A percentile compares a stretch with the other conserved stretches of the same genome.
Conservation (phyloP, 2,888 invertebrate genomes). For the Agonopterix alstromeriana region DNA sequence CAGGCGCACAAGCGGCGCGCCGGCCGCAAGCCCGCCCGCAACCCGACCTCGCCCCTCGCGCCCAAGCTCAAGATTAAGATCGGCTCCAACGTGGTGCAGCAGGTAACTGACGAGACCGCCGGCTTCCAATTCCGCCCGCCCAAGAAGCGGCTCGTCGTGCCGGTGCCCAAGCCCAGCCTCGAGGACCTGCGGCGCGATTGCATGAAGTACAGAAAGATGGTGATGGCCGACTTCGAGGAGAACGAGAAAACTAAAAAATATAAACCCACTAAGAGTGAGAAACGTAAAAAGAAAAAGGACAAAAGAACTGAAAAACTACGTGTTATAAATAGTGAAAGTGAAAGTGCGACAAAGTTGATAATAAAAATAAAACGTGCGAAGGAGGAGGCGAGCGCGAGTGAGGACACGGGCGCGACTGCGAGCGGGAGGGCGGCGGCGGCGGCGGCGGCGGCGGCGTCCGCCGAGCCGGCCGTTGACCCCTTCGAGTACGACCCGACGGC, state of each 20-base stretch:
- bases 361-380: slow-evolving; percentile 81
- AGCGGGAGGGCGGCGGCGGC: slow-evolving; percentile 20
- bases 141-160: slow-evolving; percentile 81
- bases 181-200: slow-evolving; percentile 89
- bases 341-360: slow-evolving; percentile 83
- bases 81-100: slow-evolving; percentile 76
- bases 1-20: slow-evolving; percentile 43
- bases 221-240: slow-evolving; percentile 90
- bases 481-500: slow-evolving; percentile 67
- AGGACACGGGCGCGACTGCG: slow-evolving; percentile 15
- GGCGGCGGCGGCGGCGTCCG: slow-evolving; percentile 42
- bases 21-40: slow-evolving; percentile 43
- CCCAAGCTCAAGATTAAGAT: slow-evolving; percentile 84
- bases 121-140: slow-evolving; percentile 82
- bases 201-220: slow-evolving; percentile 90
- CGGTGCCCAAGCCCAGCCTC: slow-evolving; percentile 81
- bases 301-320: slow-evolving; percentile 73
- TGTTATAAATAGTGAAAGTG: slow-evolving; percentile 65
- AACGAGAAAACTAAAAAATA: slow-evolving; percentile 75
- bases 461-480: slow-evolving; percentile 51
- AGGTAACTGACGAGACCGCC: slow-evolving; percentile 65
- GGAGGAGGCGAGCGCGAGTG: slow-evolving; percentile 41
- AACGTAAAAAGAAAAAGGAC: slow-evolving; percentile 72
- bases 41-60: slow-evolving; percentile 52
- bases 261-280: slow-evolving; percentile 50